phyloP scores from a whole-genome alignment of 2,113 vertebrate genomes.

The Sinocyclocheilus maitianheensis region DNA sequence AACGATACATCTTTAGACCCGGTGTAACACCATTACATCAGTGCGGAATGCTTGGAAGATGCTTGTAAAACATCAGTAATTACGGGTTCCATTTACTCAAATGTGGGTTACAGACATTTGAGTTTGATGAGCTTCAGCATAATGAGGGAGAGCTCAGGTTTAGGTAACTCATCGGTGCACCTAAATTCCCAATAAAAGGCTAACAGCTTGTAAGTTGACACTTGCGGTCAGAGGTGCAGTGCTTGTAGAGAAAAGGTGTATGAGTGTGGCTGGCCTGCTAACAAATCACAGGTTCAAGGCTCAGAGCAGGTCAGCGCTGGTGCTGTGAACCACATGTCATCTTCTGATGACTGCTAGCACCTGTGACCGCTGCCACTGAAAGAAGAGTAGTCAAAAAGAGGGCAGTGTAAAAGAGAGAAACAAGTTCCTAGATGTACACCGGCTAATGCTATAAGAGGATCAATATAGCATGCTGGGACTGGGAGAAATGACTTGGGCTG shows the following conservation, averaged over 20 bases:
- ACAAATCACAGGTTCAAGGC: slow-evolving; percentile 12
- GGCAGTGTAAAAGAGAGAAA: slow-evolving; percentile 9
- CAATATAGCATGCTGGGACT: slow-evolving; percentile 6
- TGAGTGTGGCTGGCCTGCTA: not conserved
- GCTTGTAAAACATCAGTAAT: slow-evolving; percentile 1
- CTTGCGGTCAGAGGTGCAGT: not conserved
- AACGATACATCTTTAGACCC: not conserved
- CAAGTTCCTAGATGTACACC: slow-evolving; percentile 2
- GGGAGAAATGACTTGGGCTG: not conserved
- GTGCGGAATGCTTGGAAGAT: not conserved
- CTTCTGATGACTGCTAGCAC: slow-evolving; percentile 3
- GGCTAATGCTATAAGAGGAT: slow-evolving; percentile 23
- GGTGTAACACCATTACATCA: not conserved
- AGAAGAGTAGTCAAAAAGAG: not conserved
- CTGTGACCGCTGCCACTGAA: not conserved
- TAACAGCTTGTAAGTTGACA: not conserved
- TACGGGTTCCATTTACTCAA: not conserved
- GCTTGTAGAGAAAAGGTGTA: slow-evolving; percentile 1
- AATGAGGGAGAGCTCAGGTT: not conserved
- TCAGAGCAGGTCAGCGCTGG: not conserved
- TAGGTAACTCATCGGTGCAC: not conserved
- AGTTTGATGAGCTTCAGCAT: not conserved
- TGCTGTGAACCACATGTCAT: slow-evolving; percentile 4
- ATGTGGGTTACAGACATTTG: not conserved
- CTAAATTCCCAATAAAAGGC: not conserved